Base-by-base conservation (phyloP, 2,888 invertebrate species). In the Argyresthia albistria region DNA sequence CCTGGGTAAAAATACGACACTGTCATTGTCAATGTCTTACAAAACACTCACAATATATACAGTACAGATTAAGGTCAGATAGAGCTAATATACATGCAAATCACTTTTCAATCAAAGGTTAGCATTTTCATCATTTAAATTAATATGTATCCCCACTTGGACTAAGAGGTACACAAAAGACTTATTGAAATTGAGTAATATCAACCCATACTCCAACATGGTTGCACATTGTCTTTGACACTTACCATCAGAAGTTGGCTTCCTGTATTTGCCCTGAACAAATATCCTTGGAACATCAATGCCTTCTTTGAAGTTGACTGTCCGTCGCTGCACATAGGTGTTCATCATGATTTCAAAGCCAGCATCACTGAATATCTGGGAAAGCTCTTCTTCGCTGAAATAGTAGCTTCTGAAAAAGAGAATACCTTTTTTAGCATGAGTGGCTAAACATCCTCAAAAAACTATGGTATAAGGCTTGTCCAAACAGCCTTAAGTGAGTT, bases 281-380 rank as follows among this genome's bases (percentile, higher is more conserved):
- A 98, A 99, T 62, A 97, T 93, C 57, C 99, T 90, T 0, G 95
- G 95, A 0, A 97, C 97, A 88, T 96, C 93, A 48, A 99, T 89
- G 9, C 94, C 93, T 80, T 98, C 97, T 67, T 98, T 98, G 52
- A 93, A 89, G 80, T 99, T 99, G 0, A 97, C 89, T 0, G 99
- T 99, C 52, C 96, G 90, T 37, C 97, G 88, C 64, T 96, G 91
- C 2, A 99, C 89, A 73, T 98, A 99, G 0, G 89, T 89, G 69
- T 93, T 94, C 53, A 80, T 80, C 0, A 91, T 59, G 1, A 92
- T 84, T 60, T 91, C 82, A 75, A 96, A 97, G 0, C 96, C 96
- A 55, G 88, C 89, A 8, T 87, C 76, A 6, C 67, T 69, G 67
- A 96, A 95, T 10, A 98, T 58, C 6, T 87, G 67, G 0, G 77